Evolutionary conservation across 2,888 invertebrate genomes (phyloP), one percentile per base, ranked within the genome.

Genomic region (Microchrysa polita): DNA sequence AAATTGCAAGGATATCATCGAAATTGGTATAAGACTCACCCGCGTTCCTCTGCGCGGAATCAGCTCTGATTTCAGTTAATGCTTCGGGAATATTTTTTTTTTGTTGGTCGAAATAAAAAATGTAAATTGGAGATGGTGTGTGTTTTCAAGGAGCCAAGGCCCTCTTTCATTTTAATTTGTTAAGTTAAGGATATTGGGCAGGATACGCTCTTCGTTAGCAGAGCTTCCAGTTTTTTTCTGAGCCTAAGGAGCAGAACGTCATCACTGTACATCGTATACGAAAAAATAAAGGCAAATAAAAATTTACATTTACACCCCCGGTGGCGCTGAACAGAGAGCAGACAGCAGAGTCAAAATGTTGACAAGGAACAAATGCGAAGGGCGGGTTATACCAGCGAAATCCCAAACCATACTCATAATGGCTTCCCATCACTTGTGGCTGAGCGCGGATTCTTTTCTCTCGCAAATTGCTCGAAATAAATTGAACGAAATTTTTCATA

Each of bases 401-500:
- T 52, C 18, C 23, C 14, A n/a, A 52, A 27, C n/a, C n/a, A n/a
- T n/a, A 22, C 55, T 40, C 22, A 9, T 55, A 27, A 27, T 69
- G 23, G 14, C 18, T 57, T 16, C 12, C 44, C 65, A 48, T 44
- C 23, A 44, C 48, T 53, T 69, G 69, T 34, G 55, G 69, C 55
- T 42, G 57, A 69, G 22, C 40, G 40, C n/a, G n/a, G n/a, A n/a
- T n/a, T n/a, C n/a, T n/a, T 27, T 55, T 69, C 34, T 34, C 40
- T 40, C 40, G 55, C 20, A 69, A 57, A 69, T 69, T 69, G 69
- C 34, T 69, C 42, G 55, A 40, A 27, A 69, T 69, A 69, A 69
- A 69, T 69, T 69, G 69, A 69, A 42, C n/a, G 69, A 55, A 69
- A 69, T 69, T 69, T 69, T 69, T 69, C 69, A 69, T 69, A 69